A percentile compares a stretch with the other conserved stretches of the same genome.
phyloP scores from a whole-genome alignment of 2,113 vertebrate genomes.

The Natator depressus region DNA sequence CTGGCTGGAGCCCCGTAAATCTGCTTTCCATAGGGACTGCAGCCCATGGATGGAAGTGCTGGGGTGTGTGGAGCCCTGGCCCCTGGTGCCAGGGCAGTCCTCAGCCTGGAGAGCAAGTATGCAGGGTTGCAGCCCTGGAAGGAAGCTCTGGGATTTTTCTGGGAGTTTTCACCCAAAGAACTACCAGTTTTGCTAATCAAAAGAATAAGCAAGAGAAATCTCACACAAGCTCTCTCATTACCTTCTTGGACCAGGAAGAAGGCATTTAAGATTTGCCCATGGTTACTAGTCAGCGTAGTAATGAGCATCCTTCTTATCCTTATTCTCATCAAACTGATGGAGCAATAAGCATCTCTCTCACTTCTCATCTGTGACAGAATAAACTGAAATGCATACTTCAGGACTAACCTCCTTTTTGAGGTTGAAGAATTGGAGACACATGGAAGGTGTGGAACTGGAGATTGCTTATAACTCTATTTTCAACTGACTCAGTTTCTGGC shows the following conservation, averaged over 20 bases:
- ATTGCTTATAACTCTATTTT: neutral
- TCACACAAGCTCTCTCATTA: neutral
- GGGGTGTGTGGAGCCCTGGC: too few relatives aligned
- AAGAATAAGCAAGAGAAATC: neutral
- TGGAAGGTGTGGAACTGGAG: neutral
- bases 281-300: neutral
- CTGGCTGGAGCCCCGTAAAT: too few relatives aligned
- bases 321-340: neutral
- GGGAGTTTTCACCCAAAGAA: too few relatives aligned
- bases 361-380: neutral
- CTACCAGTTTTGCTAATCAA: too few relatives aligned
- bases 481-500: neutral
- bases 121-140: too few relatives aligned
- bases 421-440: neutral
- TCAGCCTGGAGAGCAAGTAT: too few relatives aligned
- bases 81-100: too few relatives aligned
- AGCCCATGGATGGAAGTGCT: too few relatives aligned
- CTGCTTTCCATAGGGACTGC: too few relatives aligned
- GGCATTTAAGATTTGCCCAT: neutral
- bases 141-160: too few relatives aligned
- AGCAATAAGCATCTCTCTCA: neutral
- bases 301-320: neutral
- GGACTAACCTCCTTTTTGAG: neutral
- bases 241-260: neutral
- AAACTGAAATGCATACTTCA: too few relatives aligned